Conservation (phyloP, 2,113 vertebrate species). For the Oryzias curvinotus region DNA sequence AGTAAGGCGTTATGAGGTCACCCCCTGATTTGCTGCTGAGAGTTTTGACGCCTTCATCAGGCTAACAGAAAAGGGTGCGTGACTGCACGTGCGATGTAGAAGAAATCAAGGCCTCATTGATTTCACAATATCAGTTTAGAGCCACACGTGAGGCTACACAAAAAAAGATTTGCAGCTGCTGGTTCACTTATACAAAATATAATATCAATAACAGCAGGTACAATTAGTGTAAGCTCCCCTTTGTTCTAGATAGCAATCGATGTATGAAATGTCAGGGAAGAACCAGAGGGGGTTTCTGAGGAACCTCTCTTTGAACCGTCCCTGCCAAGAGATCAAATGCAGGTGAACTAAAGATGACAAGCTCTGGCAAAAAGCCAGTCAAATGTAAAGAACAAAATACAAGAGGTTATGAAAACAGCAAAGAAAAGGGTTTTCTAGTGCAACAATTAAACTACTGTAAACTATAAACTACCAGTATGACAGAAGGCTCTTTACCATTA, state of each 20-base stretch:
- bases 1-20: background rate
- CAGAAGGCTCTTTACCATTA: no score
- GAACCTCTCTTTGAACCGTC: constrained; percentile 1
- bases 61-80: no score
- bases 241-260: background rate
- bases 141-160: background rate
- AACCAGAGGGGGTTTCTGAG: background rate
- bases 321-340: constrained; percentile 25
- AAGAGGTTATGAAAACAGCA: constrained; percentile 12
- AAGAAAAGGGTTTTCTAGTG: constrained; percentile 9
- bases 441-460: background rate
- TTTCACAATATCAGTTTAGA: background rate
- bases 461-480: constrained; percentile 20
- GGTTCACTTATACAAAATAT: background rate
- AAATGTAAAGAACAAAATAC: constrained; percentile 1
- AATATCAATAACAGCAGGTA: background rate
- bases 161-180: background rate
- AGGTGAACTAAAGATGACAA: constrained; percentile 25
- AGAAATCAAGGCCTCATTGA: background rate
- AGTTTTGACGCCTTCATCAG: no score
- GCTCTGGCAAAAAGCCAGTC: constrained; percentile 3
- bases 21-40: no score
- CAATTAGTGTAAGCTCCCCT: background rate
- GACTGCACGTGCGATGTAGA: no score
- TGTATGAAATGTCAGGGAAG: background rate